These are phyloP conservation scores for Mesorhabditis spiculigera DNA, from an alignment of 2,888 invertebrate genomes.

Conservation along the genomic window DNA sequence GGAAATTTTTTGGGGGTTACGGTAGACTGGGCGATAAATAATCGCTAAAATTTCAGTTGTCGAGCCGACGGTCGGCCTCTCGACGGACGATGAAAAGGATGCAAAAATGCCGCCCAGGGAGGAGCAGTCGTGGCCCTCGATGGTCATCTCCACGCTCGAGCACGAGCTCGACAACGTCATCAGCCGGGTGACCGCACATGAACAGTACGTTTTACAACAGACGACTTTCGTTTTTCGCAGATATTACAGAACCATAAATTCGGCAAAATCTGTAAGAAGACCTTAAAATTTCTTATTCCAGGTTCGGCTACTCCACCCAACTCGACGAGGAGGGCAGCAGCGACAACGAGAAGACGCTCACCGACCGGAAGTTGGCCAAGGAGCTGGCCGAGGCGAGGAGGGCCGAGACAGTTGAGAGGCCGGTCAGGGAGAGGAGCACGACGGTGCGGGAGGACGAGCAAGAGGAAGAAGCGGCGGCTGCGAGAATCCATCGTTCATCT, in stretches of 20 bases:
- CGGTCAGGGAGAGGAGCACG: slow-evolving; percentile 7
- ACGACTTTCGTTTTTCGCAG: slow-evolving; percentile 5
- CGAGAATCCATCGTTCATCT: too few species aligned
- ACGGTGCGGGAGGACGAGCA: background rate
- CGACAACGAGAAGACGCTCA: slow-evolving; percentile 28
- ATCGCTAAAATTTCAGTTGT: too few species aligned
- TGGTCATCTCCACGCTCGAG: slow-evolving; percentile 47
- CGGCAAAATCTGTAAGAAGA: slow-evolving; percentile 8
- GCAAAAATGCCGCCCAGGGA: too few species aligned
- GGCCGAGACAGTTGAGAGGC: slow-evolving; percentile 10
- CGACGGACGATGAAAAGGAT: too few species aligned
- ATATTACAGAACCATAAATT: slow-evolving; percentile 2
- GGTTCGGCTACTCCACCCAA: slow-evolving; percentile 46
- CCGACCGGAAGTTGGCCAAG: slow-evolving; percentile 9
- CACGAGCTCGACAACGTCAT: slow-evolving; percentile 55
- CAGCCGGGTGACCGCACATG: slow-evolving; percentile 46
- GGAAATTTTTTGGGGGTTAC: too few species aligned
- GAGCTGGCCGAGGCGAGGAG: slow-evolving; percentile 10
- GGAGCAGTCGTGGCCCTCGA: slow-evolving; percentile 46
- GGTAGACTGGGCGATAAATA: too few species aligned
- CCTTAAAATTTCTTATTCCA: slow-evolving; percentile 14
- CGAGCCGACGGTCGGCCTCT: too few species aligned
- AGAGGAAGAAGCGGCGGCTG: too few species aligned
- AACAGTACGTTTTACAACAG: slow-evolving; percentile 39
- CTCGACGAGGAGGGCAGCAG: slow-evolving; percentile 41